Base-by-base conservation (phyloP, 30 jellyfish, hydroid and myxozoan species). In the Catostylus mosaicus region DNA sequence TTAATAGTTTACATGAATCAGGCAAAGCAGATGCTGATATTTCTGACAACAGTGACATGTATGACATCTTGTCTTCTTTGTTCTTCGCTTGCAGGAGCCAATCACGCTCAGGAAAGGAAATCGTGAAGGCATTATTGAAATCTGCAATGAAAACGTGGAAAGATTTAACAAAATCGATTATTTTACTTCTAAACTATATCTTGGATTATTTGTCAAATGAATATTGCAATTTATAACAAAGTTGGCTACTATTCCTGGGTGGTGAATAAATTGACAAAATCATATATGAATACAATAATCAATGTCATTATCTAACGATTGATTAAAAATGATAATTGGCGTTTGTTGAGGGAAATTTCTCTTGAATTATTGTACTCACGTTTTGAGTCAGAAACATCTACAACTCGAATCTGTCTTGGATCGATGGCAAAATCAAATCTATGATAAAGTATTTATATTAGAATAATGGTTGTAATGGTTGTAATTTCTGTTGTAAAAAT, bases 61-160 rank as follows among this genome's bases (percentile, higher is more conserved):
- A 45, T 30, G 90, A 67, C 1, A 80, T 38, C 29, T 80, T 80
- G 1, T 80, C 84, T 50, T 80, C 84, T 51, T 52, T 69, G n/a
- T 40, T 45, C 36, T 29, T 27, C 52, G 90, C 84, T 30, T 65
- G 78, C 61, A 80, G 71, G 1, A 80, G 72, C 90, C 90, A 80
- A 2, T 80, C 90, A 2, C 82, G 81, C 52, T 80, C 83, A 22
- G 77, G 83, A 67, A 67, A 51, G 18, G 90, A 65, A 16, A 80
- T 32, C 26, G 77, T 65, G 84, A 80, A 80, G 3, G 90, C 84
- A 51, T 80, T 46, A 11, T 26, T 51, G 45, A 80, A 80, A 16
- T 80, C 90, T 80, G 52, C 31, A 80, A 78, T 12, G 35, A 12
- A 34, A 22, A 40, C 14, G 7, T 14, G 54, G 14, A 40, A 40